Evolutionary conservation across 37 sponge, comb jelly and placozoan species (phyloP), one percentile per base, ranked within the genome.

Genomic region (Agelas oroides): DNA sequence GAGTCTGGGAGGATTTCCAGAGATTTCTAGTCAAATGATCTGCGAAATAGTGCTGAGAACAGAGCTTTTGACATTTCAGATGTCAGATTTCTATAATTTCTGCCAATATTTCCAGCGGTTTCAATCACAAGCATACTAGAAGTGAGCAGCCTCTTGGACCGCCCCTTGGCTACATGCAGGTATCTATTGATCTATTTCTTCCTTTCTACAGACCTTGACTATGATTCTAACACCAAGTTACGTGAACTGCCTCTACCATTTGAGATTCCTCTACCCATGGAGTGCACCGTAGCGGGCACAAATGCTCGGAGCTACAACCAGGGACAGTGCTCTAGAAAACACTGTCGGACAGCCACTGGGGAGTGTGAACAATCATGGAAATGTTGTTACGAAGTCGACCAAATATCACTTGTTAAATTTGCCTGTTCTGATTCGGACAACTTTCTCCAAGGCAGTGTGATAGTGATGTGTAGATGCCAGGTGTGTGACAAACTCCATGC

Each of bases 281-380:
- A 82, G 20, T 82, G 82, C 46, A 28, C 55, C 8, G 58, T 80
- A 1, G 17, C 52, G 18, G 73, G 71, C 33, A 71, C 71, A 12
- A 37, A 1, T 14, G 14, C 72, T n/a, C 59, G 62, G 25, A 46
- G 39, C 15, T 82, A 82, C 62, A 82, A 82, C 56, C 82, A 82
- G 41, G 82, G 82, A 0, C 82, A 68, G 41, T 82, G 82, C 62
- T 82, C 82, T 12, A 56, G 82, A 59, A 35, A 21, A 60, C 40
- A 59, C 6, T 82, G 82, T 28, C 53, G n/a, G 30, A 82, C 82
- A 6, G 17, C 15, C 0, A 15, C 25, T 16, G 82, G 82, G 21
- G 28, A 15, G 21, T 82, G 82, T 33, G 20, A 62, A 0, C 36
- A 55, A 15, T 71, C 73, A 23, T 15, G 30, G 28, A 36, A 71